These are phyloP conservation scores for Trogon surrucura DNA, from an alignment of 2,113 vertebrate genomes.

Conservation along the genomic window DNA sequence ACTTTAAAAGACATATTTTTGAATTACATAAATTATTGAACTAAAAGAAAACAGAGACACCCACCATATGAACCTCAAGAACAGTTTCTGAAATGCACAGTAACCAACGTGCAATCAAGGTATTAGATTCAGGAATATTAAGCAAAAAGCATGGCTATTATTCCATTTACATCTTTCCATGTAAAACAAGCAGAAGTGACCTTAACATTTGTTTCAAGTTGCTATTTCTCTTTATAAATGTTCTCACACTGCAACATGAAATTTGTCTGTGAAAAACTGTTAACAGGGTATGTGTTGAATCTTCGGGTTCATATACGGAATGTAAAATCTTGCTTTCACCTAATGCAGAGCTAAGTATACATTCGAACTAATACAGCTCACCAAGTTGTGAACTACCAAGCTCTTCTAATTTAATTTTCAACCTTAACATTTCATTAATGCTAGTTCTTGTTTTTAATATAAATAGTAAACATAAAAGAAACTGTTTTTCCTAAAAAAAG, in stretches of 20 bases:
- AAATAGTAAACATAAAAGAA: not conserved
- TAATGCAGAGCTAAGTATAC: not conserved
- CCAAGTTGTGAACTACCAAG: not conserved
- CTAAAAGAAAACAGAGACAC: not conserved
- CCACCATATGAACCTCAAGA: not conserved
- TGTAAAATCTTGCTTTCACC: not conserved
- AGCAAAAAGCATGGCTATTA: not conserved
- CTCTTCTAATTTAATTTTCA: not conserved
- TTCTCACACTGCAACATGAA: not conserved
- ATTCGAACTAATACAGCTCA: not conserved
- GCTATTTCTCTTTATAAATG: not conserved
- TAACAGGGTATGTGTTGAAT: not conserved
- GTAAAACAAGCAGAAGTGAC: not conserved
- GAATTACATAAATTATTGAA: not conserved
- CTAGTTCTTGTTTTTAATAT: not conserved
- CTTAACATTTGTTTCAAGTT: not conserved
- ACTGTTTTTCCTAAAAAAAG: not conserved
- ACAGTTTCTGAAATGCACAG: not conserved
- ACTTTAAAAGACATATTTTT: not conserved
- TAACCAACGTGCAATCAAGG: not conserved
- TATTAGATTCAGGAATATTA: not conserved
- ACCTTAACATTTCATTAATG: not conserved
- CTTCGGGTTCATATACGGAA: not conserved
- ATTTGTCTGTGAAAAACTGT: not conserved
- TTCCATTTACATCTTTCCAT: not conserved